Percentiles rank a stretch among this genome's conserved stretches.
phyloP scores from a whole-genome alignment of 2,113 vertebrate genomes.

The Opisthocomus hoazin region DNA sequence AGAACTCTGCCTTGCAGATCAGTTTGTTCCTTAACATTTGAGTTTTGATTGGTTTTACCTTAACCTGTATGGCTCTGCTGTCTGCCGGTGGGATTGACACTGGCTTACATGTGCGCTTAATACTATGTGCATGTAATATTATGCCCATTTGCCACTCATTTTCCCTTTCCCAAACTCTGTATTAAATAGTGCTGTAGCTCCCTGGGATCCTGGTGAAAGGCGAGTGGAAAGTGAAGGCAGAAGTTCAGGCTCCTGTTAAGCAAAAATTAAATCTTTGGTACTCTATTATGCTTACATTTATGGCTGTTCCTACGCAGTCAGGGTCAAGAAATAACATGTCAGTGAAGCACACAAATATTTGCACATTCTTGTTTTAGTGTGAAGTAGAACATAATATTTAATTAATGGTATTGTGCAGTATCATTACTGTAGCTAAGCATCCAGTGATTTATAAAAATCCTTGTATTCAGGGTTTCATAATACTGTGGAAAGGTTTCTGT shows the following conservation, averaged over 20 bases:
- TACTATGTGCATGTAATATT: neutral
- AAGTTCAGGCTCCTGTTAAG: neutral
- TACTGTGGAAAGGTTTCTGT: neutral
- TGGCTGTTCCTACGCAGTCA: neutral
- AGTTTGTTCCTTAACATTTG: neutral
- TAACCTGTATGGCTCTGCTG: neutral
- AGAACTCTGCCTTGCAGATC: neutral
- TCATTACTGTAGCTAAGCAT: neutral
- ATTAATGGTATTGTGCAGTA: neutral
- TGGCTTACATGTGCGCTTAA: neutral
- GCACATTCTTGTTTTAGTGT: neutral
- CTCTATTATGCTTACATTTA: neutral
- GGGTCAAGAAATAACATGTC: neutral
- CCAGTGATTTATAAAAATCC: neutral
- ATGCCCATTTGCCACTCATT: fast-evolving
- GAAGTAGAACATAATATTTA: neutral
- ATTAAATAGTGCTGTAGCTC: neutral
- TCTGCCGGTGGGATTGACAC: neutral
- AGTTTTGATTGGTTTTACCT: neutral
- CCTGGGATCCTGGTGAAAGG: neutral
- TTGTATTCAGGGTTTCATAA: neutral
- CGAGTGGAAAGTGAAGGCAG: neutral
- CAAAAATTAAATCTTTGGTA: neutral
- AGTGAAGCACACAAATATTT: neutral
- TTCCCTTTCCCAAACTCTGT: neutral